Percentiles rank a stretch among this genome's conserved stretches.
These are phyloP conservation scores for pig (Sus scrofa) DNA, from an alignment of 2,113 vertebrate species.

Conservation along the genomic window DNA sequence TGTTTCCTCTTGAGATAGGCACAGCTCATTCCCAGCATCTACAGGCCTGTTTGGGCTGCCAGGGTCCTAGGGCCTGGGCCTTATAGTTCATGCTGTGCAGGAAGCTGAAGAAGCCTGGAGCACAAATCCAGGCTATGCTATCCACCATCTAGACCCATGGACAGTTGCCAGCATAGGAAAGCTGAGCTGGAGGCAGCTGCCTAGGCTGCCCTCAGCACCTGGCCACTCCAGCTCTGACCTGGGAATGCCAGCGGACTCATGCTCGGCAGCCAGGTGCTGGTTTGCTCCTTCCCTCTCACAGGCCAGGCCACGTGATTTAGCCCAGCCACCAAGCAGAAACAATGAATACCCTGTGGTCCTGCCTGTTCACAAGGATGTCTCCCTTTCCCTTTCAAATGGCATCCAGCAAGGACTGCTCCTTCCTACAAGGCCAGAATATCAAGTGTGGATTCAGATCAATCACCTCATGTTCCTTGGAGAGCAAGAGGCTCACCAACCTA, in stretches of 20 bases:
- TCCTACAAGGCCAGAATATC: constrained; percentile 72
- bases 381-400: constrained; percentile 67
- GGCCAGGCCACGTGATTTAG: background rate
- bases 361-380: constrained; percentile 51
- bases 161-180: background rate
- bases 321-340: constrained; percentile 54
- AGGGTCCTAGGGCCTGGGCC: background rate
- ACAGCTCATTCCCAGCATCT: background rate
- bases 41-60: background rate
- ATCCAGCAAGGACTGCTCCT: constrained; percentile 71
- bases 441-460: constrained; percentile 77
- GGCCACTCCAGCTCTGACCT: background rate
- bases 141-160: background rate
- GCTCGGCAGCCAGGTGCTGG: background rate
- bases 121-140: background rate
- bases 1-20: background rate
- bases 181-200: background rate
- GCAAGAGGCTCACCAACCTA: constrained; percentile 70
- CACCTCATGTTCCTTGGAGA: constrained; percentile 66
- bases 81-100: background rate
- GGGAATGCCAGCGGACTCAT: background rate
- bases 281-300: background rate
- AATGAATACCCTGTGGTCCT: constrained; percentile 37
- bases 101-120: background rate
- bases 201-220: background rate